Conservation (phyloP, 1,140 invertebrate species). For the Musca domestica region DNA sequence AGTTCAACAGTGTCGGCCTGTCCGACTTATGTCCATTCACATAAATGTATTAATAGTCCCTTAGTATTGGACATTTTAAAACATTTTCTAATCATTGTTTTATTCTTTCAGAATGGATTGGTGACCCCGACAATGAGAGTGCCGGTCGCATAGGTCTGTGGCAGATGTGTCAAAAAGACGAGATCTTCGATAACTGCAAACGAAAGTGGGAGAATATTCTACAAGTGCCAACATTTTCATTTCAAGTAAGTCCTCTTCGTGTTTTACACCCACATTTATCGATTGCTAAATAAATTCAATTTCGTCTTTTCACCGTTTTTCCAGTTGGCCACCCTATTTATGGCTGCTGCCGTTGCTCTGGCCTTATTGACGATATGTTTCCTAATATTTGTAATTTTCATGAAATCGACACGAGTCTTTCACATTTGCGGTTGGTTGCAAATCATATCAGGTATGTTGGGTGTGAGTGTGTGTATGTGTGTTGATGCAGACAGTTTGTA, state of each 20-base stretch:
- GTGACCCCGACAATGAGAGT: constrained; percentile 76
- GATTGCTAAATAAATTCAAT: too few species aligned
- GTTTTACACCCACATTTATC: not conserved
- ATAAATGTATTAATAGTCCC: too few species aligned
- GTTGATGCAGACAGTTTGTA: too few species aligned
- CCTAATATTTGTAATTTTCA: constrained; percentile 92
- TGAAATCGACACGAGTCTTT: constrained; percentile 90
- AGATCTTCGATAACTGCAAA: constrained; percentile 72
- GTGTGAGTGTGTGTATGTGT: too few species aligned
- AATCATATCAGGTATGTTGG: constrained; percentile 77
- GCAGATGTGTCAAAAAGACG: constrained; percentile 75
- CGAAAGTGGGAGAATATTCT: constrained; percentile 82
- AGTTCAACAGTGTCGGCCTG: too few species aligned
- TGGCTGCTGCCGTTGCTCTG: constrained; percentile 81
- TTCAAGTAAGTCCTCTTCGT: constrained; percentile 55
- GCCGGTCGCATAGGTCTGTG: constrained; percentile 91
- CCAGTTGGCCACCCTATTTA: constrained; percentile 80
- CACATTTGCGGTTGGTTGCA: constrained; percentile 93
- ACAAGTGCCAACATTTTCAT: constrained; percentile 77
- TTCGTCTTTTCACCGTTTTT: constrained; percentile 42
- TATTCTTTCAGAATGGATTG: constrained; percentile 76
- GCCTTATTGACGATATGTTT: constrained; percentile 82
- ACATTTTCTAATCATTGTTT: constrained; percentile 5
- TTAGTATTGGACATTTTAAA: too few species aligned
- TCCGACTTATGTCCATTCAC: too few species aligned